A percentile compares a stretch with the other conserved stretches of the same genome.
Conservation (phyloP, 1,140 invertebrate genomes). For the Plectrocnemia conspersa region DNA sequence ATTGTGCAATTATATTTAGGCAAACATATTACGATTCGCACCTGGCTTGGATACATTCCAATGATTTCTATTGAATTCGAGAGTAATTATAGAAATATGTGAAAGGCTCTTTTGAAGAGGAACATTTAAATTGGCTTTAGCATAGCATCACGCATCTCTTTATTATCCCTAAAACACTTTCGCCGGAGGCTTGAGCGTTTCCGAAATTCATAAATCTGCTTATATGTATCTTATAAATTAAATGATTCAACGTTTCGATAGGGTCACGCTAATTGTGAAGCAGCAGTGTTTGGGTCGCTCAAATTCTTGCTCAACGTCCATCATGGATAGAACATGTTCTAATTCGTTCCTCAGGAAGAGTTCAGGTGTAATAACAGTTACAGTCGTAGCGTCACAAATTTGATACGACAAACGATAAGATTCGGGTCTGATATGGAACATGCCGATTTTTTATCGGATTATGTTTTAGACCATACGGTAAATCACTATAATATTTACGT, state of each 20-base stretch:
- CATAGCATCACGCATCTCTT: constrained; percentile 17
- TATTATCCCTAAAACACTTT: neutral
- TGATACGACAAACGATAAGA: constrained; percentile 15
- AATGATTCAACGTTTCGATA: neutral
- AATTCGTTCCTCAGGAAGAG: constrained; percentile 21
- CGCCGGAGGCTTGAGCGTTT: neutral
- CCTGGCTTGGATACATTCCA: no score
- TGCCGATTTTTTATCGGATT: no score
- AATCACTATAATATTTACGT: no score
- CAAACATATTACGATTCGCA: no score
- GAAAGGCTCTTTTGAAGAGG: no score
- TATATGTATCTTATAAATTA: neutral
- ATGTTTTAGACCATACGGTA: no score
- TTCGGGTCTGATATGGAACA: neutral
- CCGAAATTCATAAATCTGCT: neutral
- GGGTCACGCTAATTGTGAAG: neutral
- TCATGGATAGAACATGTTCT: constrained; percentile 11
- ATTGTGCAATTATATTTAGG: no score
- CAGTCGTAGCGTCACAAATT: neutral
- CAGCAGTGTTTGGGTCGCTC: neutral
- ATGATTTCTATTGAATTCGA: no score
- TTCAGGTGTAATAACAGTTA: constrained; percentile 23
- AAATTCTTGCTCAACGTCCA: neutral
- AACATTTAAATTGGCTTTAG: no score
- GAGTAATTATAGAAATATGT: no score